Conservation (phyloP, 1,140 invertebrate species). For the Zaprionus nigranus region DNA sequence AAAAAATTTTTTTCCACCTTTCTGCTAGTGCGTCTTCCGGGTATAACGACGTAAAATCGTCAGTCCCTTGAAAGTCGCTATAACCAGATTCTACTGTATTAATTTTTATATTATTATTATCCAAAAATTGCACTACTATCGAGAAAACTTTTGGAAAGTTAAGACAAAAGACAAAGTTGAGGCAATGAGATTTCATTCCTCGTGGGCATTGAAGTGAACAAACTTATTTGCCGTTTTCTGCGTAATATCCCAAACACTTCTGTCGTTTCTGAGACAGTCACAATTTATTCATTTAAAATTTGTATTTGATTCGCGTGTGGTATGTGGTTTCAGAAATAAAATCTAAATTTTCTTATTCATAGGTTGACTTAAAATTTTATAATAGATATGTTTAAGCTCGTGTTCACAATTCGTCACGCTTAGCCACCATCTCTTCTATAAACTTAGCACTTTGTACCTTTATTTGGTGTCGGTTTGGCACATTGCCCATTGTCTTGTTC, state of each 20-base stretch:
- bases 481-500: slow-evolving; percentile 66
- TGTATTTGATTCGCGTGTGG: slow-evolving; percentile 23
- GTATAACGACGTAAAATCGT: too few relatives aligned
- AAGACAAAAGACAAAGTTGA: too few relatives aligned
- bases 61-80: too few relatives aligned
- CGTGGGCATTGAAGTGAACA: slow-evolving; percentile 39
- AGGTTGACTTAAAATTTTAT: slow-evolving; percentile 10
- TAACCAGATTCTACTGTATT: too few relatives aligned
- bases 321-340: slow-evolving; percentile 3
- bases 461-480: slow-evolving; percentile 77
- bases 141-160: too few relatives aligned
- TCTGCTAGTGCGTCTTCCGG: too few relatives aligned
- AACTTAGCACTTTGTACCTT: slow-evolving; percentile 74
- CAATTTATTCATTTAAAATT: slow-evolving; percentile 59
- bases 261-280: slow-evolving; percentile 47
- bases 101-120: too few relatives aligned
- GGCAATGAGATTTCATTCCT: too few relatives aligned
- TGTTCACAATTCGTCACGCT: slow-evolving; percentile 60
- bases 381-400: neutral
- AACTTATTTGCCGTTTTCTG: slow-evolving; percentile 31
- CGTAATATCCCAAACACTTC: slow-evolving; percentile 48
- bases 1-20: too few relatives aligned
- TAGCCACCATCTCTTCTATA: slow-evolving; percentile 69
- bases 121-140: too few relatives aligned
- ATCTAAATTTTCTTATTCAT: neutral